These are phyloP conservation scores for Drosophila saltans DNA, from an alignment of 1,140 invertebrate species.

Conservation along the genomic window DNA sequence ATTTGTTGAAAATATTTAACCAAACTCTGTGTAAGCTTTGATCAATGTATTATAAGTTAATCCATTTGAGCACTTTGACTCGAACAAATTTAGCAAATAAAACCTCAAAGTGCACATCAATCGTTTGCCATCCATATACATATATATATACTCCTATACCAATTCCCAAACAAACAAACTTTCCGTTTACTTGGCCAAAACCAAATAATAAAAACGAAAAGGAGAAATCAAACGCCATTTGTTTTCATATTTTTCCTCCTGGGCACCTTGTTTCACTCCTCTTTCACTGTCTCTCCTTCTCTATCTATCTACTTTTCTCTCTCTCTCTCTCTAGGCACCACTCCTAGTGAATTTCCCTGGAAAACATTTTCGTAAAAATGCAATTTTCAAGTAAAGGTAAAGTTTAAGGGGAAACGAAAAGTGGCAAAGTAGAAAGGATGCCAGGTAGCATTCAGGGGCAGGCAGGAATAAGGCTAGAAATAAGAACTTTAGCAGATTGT, in stretches of 20 bases:
- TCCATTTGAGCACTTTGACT: constrained; percentile 33
- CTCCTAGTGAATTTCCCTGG: constrained; percentile 42
- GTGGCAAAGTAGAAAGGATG: background rate
- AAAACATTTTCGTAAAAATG: constrained; percentile 76
- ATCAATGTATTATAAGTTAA: constrained; percentile 29
- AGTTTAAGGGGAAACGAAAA: constrained; percentile 36
- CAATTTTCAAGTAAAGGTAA: constrained; percentile 70
- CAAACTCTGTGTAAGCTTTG: constrained; percentile 12
- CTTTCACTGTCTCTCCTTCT: constrained; percentile 6
- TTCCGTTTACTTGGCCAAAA: constrained; percentile 49
- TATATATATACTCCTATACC: constrained; percentile 15
- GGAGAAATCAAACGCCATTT: constrained; percentile 62
- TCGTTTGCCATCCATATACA: constrained; percentile 18
- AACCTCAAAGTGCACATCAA: constrained; percentile 49
- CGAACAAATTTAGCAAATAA: constrained; percentile 34
- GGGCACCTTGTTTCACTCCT: background rate
- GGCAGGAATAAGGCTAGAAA: background rate
- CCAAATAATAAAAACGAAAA: constrained; percentile 13
- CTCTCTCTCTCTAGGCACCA: constrained; percentile 24
- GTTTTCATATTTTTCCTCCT: constrained; percentile 65
- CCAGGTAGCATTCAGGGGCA: background rate
- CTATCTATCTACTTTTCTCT: constrained; percentile 3
- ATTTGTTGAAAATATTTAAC: constrained; percentile 32
- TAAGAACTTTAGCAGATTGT: constrained; percentile 70
- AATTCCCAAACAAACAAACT: constrained; percentile 43